Evolutionary conservation across 2,888 invertebrate species (phyloP), one percentile per base, ranked within the genome.

Genomic region (Heliconius hortense): DNA sequence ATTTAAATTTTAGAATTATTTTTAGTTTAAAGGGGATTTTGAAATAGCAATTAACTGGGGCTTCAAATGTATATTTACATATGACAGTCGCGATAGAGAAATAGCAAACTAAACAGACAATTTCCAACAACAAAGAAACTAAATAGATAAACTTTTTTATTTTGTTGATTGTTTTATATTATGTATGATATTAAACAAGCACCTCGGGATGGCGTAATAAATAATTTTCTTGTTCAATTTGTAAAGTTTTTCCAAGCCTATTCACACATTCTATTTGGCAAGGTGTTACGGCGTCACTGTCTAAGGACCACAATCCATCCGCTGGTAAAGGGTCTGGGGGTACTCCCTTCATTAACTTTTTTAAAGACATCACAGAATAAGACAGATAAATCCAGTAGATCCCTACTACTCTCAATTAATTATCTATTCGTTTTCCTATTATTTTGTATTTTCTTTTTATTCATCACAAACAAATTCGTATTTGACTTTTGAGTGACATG

Each of bases 201-300:
- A 92, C 93, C 89, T 93, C 92, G 18, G 92, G 91, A 77, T 93
- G 93, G 71, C 85, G 82, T 0, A 80, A 78, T 31, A 93, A 75
- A 76, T 92, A 93, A 0, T 89, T 84, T 77, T 93, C 92, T 66
- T 93, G 90, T 74, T 92, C 92, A 21, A 89, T 64, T 79, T 92
- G 92, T 21, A 91, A 77, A 0, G 89, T 85, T 75, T 82, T 85
- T 0, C 88, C 88, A 2, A 91, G 63, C 71, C 90, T 85, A 10
- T 79, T 76, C 2, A 82, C 82, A 75, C 91, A 90, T 71, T 88
- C 84, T 1, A 84, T 79, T 74, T 93, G 93, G 75, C 86, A 88
- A 0, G 81, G 43, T 11, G 87, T 88, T 48, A 90, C 21, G 1
- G 87, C 88, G 3, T 80, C 75, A 80, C 82, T 82, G 71, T 92